phyloP scores from a whole-genome alignment of 2,113 vertebrate species.

The Gyps fulvus region DNA sequence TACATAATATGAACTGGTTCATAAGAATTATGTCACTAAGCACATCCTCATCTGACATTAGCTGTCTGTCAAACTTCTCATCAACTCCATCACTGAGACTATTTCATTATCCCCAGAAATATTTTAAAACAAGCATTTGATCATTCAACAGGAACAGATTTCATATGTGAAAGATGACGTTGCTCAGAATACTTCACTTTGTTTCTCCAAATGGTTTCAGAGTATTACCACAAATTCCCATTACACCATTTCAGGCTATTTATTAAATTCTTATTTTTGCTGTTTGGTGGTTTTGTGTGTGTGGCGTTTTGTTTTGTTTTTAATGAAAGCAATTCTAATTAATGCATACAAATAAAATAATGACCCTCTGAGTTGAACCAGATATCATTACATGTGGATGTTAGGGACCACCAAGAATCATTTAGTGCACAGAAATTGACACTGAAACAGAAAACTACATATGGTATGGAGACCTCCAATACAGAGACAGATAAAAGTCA shows the following conservation, averaged over 20 bases:
- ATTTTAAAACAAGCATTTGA: background rate
- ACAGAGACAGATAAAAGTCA: background rate
- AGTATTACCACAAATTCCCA: background rate
- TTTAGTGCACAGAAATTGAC: background rate
- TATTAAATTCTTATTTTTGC: background rate
- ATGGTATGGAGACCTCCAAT: background rate
- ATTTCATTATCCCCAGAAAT: background rate
- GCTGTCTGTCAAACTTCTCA: background rate
- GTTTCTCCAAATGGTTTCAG: background rate
- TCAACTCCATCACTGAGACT: background rate
- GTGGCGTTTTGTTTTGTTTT: background rate
- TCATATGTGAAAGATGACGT: background rate
- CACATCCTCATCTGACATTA: background rate
- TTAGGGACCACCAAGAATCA: background rate
- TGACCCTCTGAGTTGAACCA: background rate
- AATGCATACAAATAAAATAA: background rate
- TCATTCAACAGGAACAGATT: background rate
- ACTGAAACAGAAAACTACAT: background rate
- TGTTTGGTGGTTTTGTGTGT: background rate
- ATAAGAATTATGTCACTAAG: background rate
- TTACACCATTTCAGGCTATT: background rate
- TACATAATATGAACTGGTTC: background rate
- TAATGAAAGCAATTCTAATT: background rate
- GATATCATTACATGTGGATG: background rate
- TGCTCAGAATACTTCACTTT: background rate